These are phyloP conservation scores for Mycetomoellerius zeteki DNA, from an alignment of 1,140 invertebrate genomes.

Conservation along the genomic window DNA sequence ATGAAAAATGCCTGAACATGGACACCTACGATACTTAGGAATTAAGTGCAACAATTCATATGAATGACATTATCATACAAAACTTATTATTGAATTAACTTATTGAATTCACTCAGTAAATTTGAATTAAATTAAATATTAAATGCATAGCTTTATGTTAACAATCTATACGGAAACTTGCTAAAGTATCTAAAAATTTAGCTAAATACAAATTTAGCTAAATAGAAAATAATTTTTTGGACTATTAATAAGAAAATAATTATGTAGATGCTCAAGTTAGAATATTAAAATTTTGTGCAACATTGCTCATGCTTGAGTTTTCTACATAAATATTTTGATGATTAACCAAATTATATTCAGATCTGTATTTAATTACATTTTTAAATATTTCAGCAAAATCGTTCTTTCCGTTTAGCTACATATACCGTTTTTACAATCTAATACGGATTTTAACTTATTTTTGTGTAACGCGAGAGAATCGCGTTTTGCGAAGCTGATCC, in stretches of 20 bases:
- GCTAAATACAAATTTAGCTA: too few relatives aligned
- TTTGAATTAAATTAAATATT: background rate
- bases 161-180: too few relatives aligned
- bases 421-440: background rate
- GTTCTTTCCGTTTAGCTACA: background rate
- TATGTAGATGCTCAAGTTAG: too few relatives aligned
- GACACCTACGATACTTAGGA: background rate
- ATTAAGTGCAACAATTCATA: background rate
- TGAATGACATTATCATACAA: background rate
- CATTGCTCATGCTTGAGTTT: too few relatives aligned
- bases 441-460: background rate
- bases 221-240: too few relatives aligned
- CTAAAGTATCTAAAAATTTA: too few relatives aligned
- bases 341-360: too few relatives aligned
- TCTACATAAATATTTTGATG: too few relatives aligned
- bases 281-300: too few relatives aligned
- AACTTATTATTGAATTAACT: background rate
- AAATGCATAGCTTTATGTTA: background rate
- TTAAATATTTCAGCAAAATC: too few relatives aligned
- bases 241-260: too few relatives aligned
- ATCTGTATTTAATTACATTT: too few relatives aligned
- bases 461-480: background rate
- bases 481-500: conserved; percentile 23
- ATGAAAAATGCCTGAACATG: background rate
- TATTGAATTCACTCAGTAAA: background rate